Conservation (phyloP, 2,888 invertebrate genomes). For the Lordiphosa fenestrarum region DNA sequence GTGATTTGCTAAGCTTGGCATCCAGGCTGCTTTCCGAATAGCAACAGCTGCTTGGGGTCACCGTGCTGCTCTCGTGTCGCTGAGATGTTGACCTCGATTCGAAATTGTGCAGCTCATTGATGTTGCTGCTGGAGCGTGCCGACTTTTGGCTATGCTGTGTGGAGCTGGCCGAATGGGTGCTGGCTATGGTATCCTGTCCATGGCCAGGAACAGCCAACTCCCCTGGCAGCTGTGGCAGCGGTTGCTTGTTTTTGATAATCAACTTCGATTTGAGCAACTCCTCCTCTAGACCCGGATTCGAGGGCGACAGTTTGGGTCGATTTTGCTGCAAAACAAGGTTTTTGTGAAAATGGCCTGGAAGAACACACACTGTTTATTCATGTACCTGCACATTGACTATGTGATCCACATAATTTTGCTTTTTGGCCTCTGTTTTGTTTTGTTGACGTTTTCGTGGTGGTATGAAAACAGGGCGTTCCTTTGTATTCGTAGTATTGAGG, state of each 20-base stretch:
- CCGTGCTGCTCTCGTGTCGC: conserved; percentile 78
- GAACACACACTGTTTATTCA: not conserved
- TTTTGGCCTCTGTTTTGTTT: conserved; percentile 79
- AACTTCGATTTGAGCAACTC: conserved; percentile 78
- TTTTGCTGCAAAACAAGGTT: conserved; percentile 48
- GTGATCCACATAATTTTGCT: conserved; percentile 83
- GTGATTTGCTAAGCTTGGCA: conserved; percentile 78
- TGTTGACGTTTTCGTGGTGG: conserved; percentile 83
- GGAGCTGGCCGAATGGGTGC: conserved; percentile 54
- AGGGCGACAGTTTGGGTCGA: conserved; percentile 78
- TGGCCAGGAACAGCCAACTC: conserved; percentile 38
- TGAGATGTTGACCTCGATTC: conserved; percentile 76
- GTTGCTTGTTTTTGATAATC: conserved; percentile 80
- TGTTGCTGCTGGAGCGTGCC: conserved; percentile 78
- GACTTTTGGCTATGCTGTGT: conserved; percentile 70
- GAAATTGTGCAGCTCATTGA: conserved; percentile 80
- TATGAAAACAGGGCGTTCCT: conserved; percentile 82
- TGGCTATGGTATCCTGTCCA: conserved; percentile 50
- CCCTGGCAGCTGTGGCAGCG: conserved; percentile 79
- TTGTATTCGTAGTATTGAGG: conserved; percentile 54
- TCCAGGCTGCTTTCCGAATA: conserved; percentile 79
- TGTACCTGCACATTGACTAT: conserved; percentile 84
- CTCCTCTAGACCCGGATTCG: conserved; percentile 78
- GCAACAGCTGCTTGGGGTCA: conserved; percentile 80
- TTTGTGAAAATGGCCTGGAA: not conserved